These are phyloP conservation scores for Haliclystus octoradiatus DNA, from an alignment of 30 jellyfish, hydroid and myxozoan species.

Conservation along the genomic window DNA sequence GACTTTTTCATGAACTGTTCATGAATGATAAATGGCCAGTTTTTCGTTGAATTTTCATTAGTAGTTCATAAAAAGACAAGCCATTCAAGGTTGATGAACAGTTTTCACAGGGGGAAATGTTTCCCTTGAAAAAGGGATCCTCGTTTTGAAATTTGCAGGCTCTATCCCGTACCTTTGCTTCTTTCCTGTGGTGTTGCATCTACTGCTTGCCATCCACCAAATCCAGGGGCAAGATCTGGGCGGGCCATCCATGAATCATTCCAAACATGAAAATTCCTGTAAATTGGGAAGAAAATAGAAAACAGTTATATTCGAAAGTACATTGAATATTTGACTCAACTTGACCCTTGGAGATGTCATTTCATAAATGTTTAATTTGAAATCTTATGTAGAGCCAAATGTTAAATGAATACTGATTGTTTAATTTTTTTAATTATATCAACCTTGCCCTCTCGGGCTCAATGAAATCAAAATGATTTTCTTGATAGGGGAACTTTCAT, in stretches of 20 bases:
- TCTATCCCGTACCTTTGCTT: slow-evolving; percentile 76
- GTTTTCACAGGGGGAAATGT: not conserved
- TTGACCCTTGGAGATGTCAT: not conserved
- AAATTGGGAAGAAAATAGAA: not conserved
- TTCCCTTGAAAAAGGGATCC: not conserved
- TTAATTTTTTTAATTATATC: too few relatives aligned
- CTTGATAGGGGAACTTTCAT: too few relatives aligned
- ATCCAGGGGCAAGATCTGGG: slow-evolving; percentile 79
- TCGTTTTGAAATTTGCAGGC: too few relatives aligned
- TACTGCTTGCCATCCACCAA: slow-evolving; percentile 98
- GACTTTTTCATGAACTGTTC: too few relatives aligned
- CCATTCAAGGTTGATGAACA: not conserved
- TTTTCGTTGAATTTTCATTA: too few relatives aligned
- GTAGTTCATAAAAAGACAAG: too few relatives aligned
- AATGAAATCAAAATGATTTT: too few relatives aligned
- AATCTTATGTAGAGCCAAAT: too few relatives aligned
- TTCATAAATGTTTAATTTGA: not conserved
- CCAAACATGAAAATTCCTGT: slow-evolving; percentile 96
- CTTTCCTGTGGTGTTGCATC: slow-evolving; percentile 97
- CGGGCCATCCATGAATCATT: slow-evolving; percentile 94
- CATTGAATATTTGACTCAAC: not conserved
- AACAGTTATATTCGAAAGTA: too few relatives aligned
- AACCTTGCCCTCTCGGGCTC: too few relatives aligned
- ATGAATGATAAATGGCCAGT: too few relatives aligned
- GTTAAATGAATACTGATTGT: too few relatives aligned